Conservation (phyloP, 1,140 invertebrate species). For the Tribolium madens region DNA sequence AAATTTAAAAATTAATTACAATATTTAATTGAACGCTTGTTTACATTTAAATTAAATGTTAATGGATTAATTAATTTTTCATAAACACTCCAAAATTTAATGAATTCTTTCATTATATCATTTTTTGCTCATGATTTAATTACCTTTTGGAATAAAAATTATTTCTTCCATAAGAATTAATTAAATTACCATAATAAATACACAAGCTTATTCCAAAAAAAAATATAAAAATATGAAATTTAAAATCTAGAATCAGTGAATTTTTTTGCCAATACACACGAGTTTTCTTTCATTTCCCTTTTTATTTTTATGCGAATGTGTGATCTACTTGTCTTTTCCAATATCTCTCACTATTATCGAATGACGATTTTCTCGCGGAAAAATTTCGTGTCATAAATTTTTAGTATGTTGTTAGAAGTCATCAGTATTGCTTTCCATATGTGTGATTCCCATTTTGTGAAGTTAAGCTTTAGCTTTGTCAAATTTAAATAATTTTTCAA, state of each 20-base stretch:
- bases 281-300: neutral
- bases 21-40: neutral
- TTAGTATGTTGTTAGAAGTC: neutral
- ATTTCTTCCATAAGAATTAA: neutral
- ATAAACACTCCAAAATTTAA: neutral
- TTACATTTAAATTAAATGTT: neutral
- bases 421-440: neutral
- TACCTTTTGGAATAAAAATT: neutral
- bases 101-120: neutral
- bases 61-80: neutral
- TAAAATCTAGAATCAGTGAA: neutral
- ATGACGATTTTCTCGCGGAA: neutral
- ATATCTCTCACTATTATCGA: neutral
- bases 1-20: neutral
- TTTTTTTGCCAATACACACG: neutral
- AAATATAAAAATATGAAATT: neutral
- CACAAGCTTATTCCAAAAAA: neutral
- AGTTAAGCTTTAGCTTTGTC: no score
- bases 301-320: neutral
- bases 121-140: neutral
- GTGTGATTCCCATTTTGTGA: neutral
- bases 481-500: neutral
- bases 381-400: neutral
- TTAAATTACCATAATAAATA: neutral
- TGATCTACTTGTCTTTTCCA: neutral